A percentile compares a stretch with the other conserved stretches of the same genome.
These are phyloP conservation scores for Euphydryas editha DNA, from an alignment of 2,888 invertebrate species.

Conservation along the genomic window DNA sequence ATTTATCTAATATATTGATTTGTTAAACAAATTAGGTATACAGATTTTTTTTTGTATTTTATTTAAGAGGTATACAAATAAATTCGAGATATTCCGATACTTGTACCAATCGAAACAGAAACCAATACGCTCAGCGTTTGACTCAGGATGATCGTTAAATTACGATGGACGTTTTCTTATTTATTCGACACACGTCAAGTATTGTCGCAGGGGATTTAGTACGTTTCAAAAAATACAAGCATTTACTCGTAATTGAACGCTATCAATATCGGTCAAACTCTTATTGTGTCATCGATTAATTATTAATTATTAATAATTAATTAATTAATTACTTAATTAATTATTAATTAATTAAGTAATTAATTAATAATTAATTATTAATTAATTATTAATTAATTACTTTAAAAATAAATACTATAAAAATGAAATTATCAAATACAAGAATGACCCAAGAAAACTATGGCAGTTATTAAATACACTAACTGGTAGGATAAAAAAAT, in stretches of 20 bases:
- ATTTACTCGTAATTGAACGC: not conserved
- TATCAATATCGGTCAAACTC: not conserved
- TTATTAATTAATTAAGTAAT: too few relatives aligned
- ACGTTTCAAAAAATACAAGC: conserved; percentile 12
- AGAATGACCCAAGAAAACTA: too few relatives aligned
- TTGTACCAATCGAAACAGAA: not conserved
- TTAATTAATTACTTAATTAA: too few relatives aligned
- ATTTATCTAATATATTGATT: too few relatives aligned
- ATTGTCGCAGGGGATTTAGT: conserved; percentile 21
- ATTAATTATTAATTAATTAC: too few relatives aligned
- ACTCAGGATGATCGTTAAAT: conserved; percentile 39
- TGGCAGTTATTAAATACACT: too few relatives aligned
- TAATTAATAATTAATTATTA: too few relatives aligned
- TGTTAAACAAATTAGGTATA: not conserved
- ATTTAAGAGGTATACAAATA: not conserved
- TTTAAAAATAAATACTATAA: too few relatives aligned
- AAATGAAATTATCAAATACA: too few relatives aligned
- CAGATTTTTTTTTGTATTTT: not conserved
- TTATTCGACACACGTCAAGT: conserved; percentile 42
- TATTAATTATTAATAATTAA: not conserved
- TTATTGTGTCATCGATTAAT: not conserved
- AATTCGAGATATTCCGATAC: too few relatives aligned
- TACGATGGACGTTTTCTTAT: conserved; percentile 42
- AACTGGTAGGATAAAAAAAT: too few relatives aligned
- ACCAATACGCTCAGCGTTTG: conserved; percentile 31